Evolutionary conservation across 2,888 invertebrate genomes (phyloP), one percentile per base, ranked within the genome.

Genomic region (Polymixis lichenea): DNA sequence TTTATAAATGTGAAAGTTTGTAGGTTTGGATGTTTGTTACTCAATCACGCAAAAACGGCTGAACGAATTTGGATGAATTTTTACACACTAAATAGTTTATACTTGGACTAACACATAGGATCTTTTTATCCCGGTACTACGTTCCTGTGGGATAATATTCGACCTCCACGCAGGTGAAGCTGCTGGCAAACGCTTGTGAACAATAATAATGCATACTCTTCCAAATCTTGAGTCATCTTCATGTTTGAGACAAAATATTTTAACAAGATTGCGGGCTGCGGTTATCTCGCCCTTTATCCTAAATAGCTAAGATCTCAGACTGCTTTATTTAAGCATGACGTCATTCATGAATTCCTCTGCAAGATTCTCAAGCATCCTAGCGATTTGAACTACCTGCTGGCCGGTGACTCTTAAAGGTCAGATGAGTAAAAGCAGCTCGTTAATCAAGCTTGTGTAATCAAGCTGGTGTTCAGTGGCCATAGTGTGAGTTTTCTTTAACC

Each of bases 341-440:
- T 85, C 86, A 80, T 66, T 62, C 25, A 53, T 46, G 65, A 72
- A 80, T 80, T 80, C 80, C 75, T 79, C 72, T 32, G 56, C 38
- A n/a, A 55, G 71, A 70, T 75, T 75, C 72, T 64, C 58, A 62
- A 74, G 51, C 56, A 77, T 82, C 38, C 70, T 61, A 72, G 25
- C 60, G 9, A 56, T 72, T 62, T 17, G 8, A 67, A 55, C 61
- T 85, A 72, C 73, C 83, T 83, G 82, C 68, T 62, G 56, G 65
- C 62, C 66, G 49, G 58, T 72, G 55, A 66, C 49, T 75, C 15
- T 8, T 62, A 32, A 85, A 85, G 82, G 73, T 73, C 82, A 77
- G 43, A 55, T 28, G 55, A 72, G 28, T 75, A 78, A 28, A 53
- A 73, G 11, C 6, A 74, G 49, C 25, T 68, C 32, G 9, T 70